A percentile compares a stretch with the other conserved stretches of the same genome.
phyloP scores from a whole-genome alignment of 2,113 vertebrate genomes.

The Grus americana region DNA sequence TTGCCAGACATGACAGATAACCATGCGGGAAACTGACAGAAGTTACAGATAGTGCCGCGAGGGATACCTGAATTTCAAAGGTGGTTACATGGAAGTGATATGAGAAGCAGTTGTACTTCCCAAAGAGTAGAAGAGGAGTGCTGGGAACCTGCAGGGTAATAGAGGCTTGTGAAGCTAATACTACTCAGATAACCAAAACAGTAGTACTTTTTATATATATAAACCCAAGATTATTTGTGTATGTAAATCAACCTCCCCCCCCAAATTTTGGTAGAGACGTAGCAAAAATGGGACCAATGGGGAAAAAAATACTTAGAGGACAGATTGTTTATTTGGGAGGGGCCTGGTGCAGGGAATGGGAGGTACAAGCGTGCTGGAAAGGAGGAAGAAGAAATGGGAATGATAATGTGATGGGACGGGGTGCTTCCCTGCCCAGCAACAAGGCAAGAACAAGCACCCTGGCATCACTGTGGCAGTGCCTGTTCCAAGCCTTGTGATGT shows the following conservation, averaged over 20 bases:
- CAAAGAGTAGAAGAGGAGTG: background rate
- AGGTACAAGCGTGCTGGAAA: background rate
- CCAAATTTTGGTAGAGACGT: background rate
- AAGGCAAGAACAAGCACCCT: background rate
- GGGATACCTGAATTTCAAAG: background rate
- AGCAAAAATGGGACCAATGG: background rate
- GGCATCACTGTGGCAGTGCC: background rate
- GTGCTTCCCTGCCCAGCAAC: background rate
- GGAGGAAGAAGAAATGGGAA: background rate
- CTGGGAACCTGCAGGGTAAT: background rate
- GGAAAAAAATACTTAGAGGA: background rate
- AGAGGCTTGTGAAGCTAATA: background rate
- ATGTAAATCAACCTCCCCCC: background rate
- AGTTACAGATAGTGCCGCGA: background rate
- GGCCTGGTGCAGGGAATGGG: background rate
- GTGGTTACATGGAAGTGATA: background rate
- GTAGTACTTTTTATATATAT: background rate
- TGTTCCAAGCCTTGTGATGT: background rate
- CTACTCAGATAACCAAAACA: background rate
- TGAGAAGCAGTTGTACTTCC: background rate
- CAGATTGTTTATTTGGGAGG: background rate
- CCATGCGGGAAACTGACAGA: background rate
- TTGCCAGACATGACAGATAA: background rate
- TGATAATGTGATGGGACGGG: background rate
- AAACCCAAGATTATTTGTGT: background rate